These are phyloP conservation scores for Phataginus tetradactyla DNA, from an alignment of 2,797 vertebrate species.

Conservation along the genomic window DNA sequence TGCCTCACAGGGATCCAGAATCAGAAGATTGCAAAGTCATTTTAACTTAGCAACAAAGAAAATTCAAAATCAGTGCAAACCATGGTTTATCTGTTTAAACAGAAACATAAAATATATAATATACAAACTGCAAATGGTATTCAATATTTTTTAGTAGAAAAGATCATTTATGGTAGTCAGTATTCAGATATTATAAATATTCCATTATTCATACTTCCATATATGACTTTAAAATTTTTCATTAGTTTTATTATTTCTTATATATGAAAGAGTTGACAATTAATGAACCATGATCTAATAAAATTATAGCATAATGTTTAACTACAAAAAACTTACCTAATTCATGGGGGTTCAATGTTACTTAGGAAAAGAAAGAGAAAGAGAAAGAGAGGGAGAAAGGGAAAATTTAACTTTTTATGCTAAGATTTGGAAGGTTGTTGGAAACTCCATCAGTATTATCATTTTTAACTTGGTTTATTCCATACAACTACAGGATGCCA, in stretches of 20 bases:
- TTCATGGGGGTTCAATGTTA: not conserved
- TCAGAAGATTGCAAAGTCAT: constrained; percentile 53
- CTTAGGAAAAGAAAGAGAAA: not conserved
- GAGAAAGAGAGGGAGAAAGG: not conserved
- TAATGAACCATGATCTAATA: constrained; percentile 44
- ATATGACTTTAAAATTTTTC: not conserved
- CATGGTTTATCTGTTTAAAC: not conserved
- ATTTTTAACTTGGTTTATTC: not conserved
- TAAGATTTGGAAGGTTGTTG: not conserved
- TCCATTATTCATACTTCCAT: not conserved
- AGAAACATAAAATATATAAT: constrained; percentile 33
- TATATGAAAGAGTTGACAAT: not conserved
- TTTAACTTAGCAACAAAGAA: constrained; percentile 32
- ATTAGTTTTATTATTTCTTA: constrained; percentile 42
- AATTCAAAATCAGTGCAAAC: not conserved
- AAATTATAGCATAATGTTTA: constrained; percentile 57
- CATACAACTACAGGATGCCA: not conserved
- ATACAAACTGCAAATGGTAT: not conserved
- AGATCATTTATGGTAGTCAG: not conserved
- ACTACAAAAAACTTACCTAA: constrained; percentile 55
- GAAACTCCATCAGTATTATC: not conserved
- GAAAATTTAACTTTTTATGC: not conserved
- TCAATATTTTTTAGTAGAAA: not conserved
- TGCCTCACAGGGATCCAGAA: not conserved
- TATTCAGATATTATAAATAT: constrained; percentile 32